These are phyloP conservation scores for Lysandra coridon DNA, from an alignment of 2,888 invertebrate genomes.

Conservation along the genomic window DNA sequence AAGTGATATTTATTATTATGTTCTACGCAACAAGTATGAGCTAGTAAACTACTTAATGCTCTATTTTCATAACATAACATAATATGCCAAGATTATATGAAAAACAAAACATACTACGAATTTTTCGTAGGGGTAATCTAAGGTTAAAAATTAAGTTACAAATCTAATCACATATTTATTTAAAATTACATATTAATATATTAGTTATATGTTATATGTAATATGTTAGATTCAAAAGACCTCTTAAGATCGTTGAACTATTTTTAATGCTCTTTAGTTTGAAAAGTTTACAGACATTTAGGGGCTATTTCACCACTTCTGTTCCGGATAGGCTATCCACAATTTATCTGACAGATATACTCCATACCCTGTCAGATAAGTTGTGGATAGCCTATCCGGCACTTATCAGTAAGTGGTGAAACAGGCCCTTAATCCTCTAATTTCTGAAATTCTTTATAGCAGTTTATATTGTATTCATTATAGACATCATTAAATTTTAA, in stretches of 20 bases:
- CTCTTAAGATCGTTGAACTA: background rate
- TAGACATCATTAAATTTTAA: too few relatives aligned
- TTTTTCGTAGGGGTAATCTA: background rate
- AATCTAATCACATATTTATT: background rate
- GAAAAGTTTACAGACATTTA: too few relatives aligned
- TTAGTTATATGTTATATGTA: too few relatives aligned
- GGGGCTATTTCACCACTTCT: too few relatives aligned
- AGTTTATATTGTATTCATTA: background rate
- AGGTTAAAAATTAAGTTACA: background rate
- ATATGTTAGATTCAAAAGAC: background rate
- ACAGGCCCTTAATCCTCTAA: too few relatives aligned
- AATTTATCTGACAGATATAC: too few relatives aligned
- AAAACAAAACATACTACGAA: background rate
- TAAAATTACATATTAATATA: too few relatives aligned
- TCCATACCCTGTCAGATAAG: too few relatives aligned
- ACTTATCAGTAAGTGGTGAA: too few relatives aligned
- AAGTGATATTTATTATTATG: conserved; percentile 29
- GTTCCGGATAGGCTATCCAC: too few relatives aligned
- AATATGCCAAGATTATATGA: background rate
- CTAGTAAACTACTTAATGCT: conserved; percentile 29
- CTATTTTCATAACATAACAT: conserved; percentile 6
- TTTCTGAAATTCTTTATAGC: too few relatives aligned
- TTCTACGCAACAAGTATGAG: conserved; percentile 33
- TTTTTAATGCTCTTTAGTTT: background rate
- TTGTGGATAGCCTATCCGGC: too few relatives aligned